Evolutionary conservation across 2,888 invertebrate genomes (phyloP).

Genomic region (Bellardia bayeri): DNA sequence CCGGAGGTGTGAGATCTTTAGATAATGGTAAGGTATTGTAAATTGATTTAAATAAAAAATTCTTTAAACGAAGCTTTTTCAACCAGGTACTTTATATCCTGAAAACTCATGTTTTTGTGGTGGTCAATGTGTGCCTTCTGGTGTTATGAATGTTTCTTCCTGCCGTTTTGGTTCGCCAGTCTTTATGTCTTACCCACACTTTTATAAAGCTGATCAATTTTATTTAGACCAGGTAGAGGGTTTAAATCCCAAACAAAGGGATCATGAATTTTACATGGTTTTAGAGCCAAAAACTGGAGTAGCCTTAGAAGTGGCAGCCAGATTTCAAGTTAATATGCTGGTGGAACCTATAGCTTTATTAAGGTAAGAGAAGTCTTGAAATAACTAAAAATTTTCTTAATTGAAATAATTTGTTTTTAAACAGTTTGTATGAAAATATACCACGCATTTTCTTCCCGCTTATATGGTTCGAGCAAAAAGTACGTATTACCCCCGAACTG

Average conservation of each 20-base stretch:
- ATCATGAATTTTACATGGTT: constrained; percentile 91
- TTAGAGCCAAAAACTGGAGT: constrained; percentile 91
- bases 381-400: not conserved
- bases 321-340: constrained; percentile 91
- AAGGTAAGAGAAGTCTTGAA: constrained; percentile 86
- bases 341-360: constrained; percentile 87
- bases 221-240: constrained; percentile 88
- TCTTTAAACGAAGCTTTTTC: not conserved
- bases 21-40: constrained; percentile 86
- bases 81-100: constrained; percentile 86
- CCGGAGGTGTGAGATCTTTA: constrained; percentile 87
- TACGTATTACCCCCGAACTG: constrained; percentile 86
- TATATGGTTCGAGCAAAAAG: constrained; percentile 91
- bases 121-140: constrained; percentile 89
- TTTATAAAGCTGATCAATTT: constrained; percentile 89
- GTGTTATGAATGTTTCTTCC: constrained; percentile 90
- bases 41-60: not conserved
- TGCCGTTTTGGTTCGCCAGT: constrained; percentile 93
- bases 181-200: constrained; percentile 94
- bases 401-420: not conserved
- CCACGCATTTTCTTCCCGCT: constrained; percentile 90
- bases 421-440: constrained; percentile 88
- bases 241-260: constrained; percentile 87
- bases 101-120: constrained; percentile 90
- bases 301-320: constrained; percentile 90